phyloP scores from a whole-genome alignment of 2,113 vertebrate species.

The Empidonax traillii region DNA sequence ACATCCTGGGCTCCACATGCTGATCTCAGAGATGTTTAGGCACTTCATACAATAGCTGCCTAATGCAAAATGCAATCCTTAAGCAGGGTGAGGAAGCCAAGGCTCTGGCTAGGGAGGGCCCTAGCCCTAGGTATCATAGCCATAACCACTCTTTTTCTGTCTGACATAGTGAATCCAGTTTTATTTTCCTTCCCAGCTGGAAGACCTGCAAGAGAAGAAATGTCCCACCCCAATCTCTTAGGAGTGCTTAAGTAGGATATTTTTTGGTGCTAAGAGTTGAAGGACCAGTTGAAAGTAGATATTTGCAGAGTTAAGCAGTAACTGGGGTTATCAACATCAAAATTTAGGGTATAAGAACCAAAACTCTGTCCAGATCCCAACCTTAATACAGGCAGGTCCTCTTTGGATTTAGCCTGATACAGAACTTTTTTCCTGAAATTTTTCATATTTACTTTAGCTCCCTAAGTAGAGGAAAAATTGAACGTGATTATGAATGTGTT shows the following conservation, averaged over 20 bases:
- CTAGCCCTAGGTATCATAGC: not conserved
- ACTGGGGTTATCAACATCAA: not conserved
- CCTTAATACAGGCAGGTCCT: not conserved
- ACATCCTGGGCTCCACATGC: not conserved
- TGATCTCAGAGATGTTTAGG: not conserved
- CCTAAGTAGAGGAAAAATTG: not conserved
- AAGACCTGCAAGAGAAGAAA: not conserved
- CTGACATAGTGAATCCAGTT: not conserved
- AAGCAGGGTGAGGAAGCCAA: not conserved
- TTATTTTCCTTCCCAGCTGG: not conserved
- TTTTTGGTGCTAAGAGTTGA: not conserved
- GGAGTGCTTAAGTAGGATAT: not conserved
- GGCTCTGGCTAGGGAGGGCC: not conserved
- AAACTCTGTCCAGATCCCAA: not conserved
- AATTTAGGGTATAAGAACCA: not conserved
- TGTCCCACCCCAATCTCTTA: not conserved
- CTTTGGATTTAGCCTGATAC: not conserved
- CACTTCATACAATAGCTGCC: not conserved
- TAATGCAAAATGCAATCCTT: not conserved
- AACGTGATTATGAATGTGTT: not conserved
- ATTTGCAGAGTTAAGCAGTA: not conserved
- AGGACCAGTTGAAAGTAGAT: not conserved
- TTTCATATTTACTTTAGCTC: not conserved
- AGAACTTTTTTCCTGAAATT: not conserved
- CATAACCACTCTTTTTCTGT: not conserved